Evolutionary conservation across 2,113 vertebrate species (phyloP), one percentile per base, ranked within the genome.

Genomic region (Gambusia affinis): DNA sequence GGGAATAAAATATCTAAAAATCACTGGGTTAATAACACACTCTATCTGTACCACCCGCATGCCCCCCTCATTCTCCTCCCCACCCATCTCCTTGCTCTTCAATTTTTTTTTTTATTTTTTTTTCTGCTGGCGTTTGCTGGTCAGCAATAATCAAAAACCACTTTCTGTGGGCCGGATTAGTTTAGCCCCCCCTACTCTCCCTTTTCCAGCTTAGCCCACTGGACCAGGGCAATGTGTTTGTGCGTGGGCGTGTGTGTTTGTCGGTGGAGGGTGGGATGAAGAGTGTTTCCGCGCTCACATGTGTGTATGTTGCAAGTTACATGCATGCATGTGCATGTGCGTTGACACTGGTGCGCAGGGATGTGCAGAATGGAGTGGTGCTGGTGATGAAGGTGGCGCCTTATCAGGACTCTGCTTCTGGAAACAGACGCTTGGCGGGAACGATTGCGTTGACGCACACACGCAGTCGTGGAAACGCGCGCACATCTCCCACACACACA

Each of bases 111-210:
- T 35, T n/a, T n/a, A n/a, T n/a, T n/a, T 37, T 37, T 89, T 80
- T 91, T 92, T 91, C 85, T 90, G 85, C 96, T 97, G 95, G 95
- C 95, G 95, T 97, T 97, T 99, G 97, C 96, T 98, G 97, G 98
- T 99, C 97, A 98, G 98, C 97, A 98, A 98, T 99, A 98, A 98
- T 98, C 97, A 96, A 97, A 98, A 98, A 98, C 94, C 96, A 98
- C 97, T 99, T 99, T 98, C 97, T 97, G 95, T 96, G 96, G 97
- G 87, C 84, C 86, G 92, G 97, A 99, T 99, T 99, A 98, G 97
- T 92, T 91, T 83, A 90, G 68, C 82, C 83, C 82, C 75, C 86
- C 76, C 78, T 73, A 76, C 85, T 82, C 81, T 85, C 83, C 85
- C 84, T 94, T 96, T 95, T 95, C 95, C 96, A 97, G 97, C 96